phyloP scores from a whole-genome alignment of 2,797 vertebrate species.

The Allobates femoralis region DNA sequence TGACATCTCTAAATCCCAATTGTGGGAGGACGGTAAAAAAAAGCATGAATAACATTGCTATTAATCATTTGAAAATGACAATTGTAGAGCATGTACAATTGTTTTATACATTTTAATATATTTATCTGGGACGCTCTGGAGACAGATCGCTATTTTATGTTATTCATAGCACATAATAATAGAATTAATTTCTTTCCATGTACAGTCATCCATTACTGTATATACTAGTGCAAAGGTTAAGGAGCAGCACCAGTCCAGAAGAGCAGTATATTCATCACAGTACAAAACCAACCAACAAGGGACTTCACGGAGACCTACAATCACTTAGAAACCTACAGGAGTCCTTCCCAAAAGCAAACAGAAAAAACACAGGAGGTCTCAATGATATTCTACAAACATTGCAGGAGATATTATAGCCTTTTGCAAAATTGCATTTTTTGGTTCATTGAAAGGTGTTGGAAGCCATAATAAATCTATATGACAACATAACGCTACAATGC shows the following conservation, averaged over 20 bases:
- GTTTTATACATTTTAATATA: conserved; percentile 49
- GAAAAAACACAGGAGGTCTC: conserved; percentile 36
- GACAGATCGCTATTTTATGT: conserved; percentile 22
- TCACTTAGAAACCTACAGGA: conserved; percentile 8
- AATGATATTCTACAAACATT: conserved; percentile 11
- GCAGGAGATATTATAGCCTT: conserved; percentile 12
- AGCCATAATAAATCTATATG: conserved; percentile 42
- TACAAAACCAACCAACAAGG: conserved; percentile 18
- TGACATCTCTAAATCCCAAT: conserved; percentile 64
- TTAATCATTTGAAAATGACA: conserved; percentile 65
- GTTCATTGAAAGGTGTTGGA: conserved; percentile 44
- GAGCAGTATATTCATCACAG: conserved; percentile 20
- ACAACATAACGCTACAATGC: conserved; percentile 7
- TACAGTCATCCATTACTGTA: conserved; percentile 45
- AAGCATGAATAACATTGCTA: conserved; percentile 46
- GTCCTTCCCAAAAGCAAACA: conserved; percentile 23
- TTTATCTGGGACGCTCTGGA: conserved; percentile 33
- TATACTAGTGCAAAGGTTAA: conserved; percentile 43
- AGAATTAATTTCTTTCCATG: conserved; percentile 37
- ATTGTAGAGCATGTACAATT: conserved; percentile 39
- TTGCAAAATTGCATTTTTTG: conserved; percentile 31
- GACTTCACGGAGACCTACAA: conserved; percentile 11
- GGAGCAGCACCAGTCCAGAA: conserved; percentile 9
- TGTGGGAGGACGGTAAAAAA: conserved; percentile 24
- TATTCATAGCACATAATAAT: conserved; percentile 26